Base-by-base conservation (phyloP, 2,797 vertebrate species). In the Mergus octosetaceus region DNA sequence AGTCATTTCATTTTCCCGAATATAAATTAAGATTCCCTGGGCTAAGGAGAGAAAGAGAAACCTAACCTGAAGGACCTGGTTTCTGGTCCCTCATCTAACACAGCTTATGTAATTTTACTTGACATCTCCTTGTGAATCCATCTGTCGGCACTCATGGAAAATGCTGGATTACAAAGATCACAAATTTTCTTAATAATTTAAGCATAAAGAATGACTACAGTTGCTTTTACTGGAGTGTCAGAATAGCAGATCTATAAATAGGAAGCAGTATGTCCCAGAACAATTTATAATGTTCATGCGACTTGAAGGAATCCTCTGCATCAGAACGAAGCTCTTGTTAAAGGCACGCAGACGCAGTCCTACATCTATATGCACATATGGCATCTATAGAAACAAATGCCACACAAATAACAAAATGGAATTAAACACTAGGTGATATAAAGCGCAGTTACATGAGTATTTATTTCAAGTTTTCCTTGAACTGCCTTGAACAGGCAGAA, bases 171-270 rank as follows among this genome's bases (percentile, higher is more conserved):
- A 91, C 17, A 77, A 43, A 77, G 19, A 87, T 5, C 12, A 54
- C 19, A 14, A 25, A 54, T 94, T 39, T 51, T 60, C 56, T 68
- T 36, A 43, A 53, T 69, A 34, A 56, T 69, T 57, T 76, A 43
- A 91, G 56, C 80, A 87, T 27, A 68, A 89, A 82, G 65, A 60
- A 85, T 56, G 61, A 82, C 68, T 87, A 68, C 24, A 73, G 60
- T 32, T 70, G 53, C 85, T 94, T 90, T 74, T 36, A 77, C 11
- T 77, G 69, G 87, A 77, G n/a, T 75, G 64, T n/a, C 16, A 79
- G 47, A 79, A 64, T 58, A 73, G 41, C 60, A 86, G 9, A 2
- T 71, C 86, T 90, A 95, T 87, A 93, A 92, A 90, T 41, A 94
- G 80, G 77, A 85, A 88, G 85, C 53, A 79, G 57, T 9, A 49